Evolutionary conservation across 64 coral and sea anemone species (phyloP), one percentile per base, ranked within the genome.

Genomic region (Anthopleura sola): DNA sequence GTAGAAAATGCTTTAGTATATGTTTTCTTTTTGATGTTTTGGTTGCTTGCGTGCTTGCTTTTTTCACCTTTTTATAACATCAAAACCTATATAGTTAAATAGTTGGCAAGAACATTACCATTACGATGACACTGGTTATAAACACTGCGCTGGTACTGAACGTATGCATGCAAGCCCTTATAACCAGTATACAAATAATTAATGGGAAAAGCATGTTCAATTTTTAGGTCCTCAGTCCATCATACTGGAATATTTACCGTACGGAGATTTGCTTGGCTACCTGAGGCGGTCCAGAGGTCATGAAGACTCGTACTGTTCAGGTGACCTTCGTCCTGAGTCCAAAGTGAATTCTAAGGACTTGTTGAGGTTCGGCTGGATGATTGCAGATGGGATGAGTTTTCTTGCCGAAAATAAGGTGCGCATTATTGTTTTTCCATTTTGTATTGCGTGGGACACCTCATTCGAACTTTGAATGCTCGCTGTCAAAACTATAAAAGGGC

Each of bases 181-280:
- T 44, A 44, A 44, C 7, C 2, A 2, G 39, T 44, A 7, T 44
- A 44, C 39, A 44, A 3, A 34, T 32, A 29, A 2, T 3, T 44
- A 2, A 44, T 44, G 39, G 7, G 29, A 34, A 1, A 32, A 33
- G 1, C 10, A 32, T 34, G 2, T 71, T 5, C 3, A 26, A 13
- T 10, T 46, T 79, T 13, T 4, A 79, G 76, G 76, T 19, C 76
- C 76, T 7, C 75, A 74, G 64, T 79, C 87, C 14, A 85, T 96
- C n/a, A 92, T 92, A 39, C 31, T 96, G 8, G 90, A 96, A 75
- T 96, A 92, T 49, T 64, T 92, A 17, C 87, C 90, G 3, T 91
- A 92, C 62, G 94, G 94, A 28, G 94, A 96, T 76, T 57, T 96
- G 0, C 55, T 96, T 40, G 94, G 94, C 8, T 96, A 96, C 56